Percentiles rank a stretch among this genome's conserved stretches.
phyloP scores from a whole-genome alignment of 2,888 invertebrate species.

The Eupithecia exiguata region DNA sequence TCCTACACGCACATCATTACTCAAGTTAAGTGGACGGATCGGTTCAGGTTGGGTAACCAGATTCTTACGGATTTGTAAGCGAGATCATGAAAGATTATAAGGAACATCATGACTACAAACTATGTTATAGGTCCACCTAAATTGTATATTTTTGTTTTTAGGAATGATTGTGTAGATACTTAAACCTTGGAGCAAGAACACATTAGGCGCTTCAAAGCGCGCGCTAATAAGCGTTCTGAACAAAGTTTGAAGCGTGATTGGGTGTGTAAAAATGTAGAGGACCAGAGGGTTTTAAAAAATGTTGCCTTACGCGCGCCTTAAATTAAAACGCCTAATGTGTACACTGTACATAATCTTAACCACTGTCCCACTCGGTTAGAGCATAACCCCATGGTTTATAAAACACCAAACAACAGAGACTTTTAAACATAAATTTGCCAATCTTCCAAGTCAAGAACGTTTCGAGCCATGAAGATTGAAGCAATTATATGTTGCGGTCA shows the following conservation, averaged over 20 bases:
- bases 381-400: no score
- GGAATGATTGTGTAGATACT: background rate
- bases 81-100: slow-evolving; percentile 50
- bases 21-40: slow-evolving; percentile 78
- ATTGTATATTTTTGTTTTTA: background rate
- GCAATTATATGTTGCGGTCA: slow-evolving; percentile 46
- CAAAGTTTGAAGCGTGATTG: background rate
- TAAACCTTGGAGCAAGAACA: background rate
- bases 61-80: slow-evolving; percentile 59
- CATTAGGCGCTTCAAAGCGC: background rate
- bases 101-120: background rate
- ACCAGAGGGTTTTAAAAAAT: background rate
- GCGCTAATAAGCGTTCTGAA: background rate
- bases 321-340: background rate
- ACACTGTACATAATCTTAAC: background rate
- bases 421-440: background rate
- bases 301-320: background rate
- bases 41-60: slow-evolving; percentile 74
- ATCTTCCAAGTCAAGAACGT: background rate
- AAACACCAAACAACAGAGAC: background rate
- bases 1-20: slow-evolving; percentile 75
- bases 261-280: background rate
- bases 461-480: slow-evolving; percentile 37
- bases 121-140: background rate
- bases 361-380: no score